A percentile compares a stretch with the other conserved stretches of the same genome.
Evolutionary conservation across 2,797 vertebrate genomes (phyloP).

Genomic region (Scolopax bukidnonensis): DNA sequence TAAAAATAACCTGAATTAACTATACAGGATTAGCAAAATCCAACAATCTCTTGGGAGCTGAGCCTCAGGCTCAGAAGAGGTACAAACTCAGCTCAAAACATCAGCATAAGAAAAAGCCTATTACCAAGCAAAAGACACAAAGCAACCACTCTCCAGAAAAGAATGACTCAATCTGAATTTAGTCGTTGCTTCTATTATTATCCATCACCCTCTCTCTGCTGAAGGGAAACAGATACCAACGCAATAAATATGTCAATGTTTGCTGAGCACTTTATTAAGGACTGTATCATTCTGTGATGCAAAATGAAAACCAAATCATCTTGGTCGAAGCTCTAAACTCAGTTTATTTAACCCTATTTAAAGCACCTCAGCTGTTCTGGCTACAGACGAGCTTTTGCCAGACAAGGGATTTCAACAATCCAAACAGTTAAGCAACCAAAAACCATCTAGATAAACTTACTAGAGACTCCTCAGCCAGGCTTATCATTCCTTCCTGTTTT

Average conservation of each 20-base stretch:
- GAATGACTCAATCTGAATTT: background rate
- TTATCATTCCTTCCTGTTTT: background rate
- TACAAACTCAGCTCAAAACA: background rate
- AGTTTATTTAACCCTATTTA: background rate
- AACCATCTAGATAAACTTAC: background rate
- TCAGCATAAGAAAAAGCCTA: background rate
- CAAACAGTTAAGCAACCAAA: background rate
- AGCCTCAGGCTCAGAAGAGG: background rate
- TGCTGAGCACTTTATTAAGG: background rate
- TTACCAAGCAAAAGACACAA: background rate
- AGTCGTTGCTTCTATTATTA: background rate
- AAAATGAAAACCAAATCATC: background rate
- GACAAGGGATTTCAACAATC: background rate
- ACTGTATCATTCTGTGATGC: background rate
- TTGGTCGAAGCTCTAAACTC: background rate
- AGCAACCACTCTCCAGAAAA: background rate
- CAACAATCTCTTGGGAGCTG: background rate
- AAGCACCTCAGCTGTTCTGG: background rate
- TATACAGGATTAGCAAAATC: conserved; percentile 19
- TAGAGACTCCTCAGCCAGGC: background rate
- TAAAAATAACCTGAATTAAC: conserved; percentile 46
- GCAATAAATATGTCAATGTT: background rate
- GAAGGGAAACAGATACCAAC: background rate
- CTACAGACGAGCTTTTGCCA: background rate
- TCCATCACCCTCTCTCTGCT: background rate